Conservation (phyloP, 2,797 vertebrate species). For the Halcyon leucocephala region DNA sequence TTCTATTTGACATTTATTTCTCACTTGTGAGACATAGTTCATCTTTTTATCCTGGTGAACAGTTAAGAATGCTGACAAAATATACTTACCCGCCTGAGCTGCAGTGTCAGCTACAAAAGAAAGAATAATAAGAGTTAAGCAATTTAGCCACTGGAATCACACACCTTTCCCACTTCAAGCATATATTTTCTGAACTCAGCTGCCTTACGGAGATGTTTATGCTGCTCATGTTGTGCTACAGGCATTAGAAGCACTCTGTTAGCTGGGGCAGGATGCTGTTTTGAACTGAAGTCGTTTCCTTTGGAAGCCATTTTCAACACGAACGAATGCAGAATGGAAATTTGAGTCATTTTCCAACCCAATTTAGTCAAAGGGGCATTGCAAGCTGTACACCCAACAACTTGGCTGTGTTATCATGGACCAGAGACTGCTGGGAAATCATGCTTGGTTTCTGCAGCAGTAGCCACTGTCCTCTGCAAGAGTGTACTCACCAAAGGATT, state of each 20-base stretch:
- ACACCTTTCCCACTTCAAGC: neutral
- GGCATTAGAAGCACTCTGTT: neutral
- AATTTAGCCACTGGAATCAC: neutral
- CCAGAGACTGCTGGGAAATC: neutral
- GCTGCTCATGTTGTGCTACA: neutral
- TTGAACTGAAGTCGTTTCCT: neutral
- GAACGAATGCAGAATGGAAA: neutral
- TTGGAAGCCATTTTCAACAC: neutral
- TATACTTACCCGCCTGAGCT: constrained; percentile 29
- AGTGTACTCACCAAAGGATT: rapidly evolving
- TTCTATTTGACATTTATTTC: neutral
- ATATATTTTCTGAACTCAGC: neutral
- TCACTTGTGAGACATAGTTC: neutral
- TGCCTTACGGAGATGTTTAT: neutral
- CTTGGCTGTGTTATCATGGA: neutral
- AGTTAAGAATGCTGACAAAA: neutral
- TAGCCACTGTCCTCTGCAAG: neutral
- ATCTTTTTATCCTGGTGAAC: neutral
- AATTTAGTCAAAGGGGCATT: neutral
- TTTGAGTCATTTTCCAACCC: neutral
- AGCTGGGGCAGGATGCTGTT: constrained; percentile 14
- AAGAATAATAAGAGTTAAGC: neutral
- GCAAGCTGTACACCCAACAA: neutral
- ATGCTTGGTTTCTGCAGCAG: neutral
- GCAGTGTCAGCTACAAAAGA: neutral